These are phyloP conservation scores for Balaenoptera acutorostrata DNA, from an alignment of 2,113 vertebrate species.

Conservation along the genomic window DNA sequence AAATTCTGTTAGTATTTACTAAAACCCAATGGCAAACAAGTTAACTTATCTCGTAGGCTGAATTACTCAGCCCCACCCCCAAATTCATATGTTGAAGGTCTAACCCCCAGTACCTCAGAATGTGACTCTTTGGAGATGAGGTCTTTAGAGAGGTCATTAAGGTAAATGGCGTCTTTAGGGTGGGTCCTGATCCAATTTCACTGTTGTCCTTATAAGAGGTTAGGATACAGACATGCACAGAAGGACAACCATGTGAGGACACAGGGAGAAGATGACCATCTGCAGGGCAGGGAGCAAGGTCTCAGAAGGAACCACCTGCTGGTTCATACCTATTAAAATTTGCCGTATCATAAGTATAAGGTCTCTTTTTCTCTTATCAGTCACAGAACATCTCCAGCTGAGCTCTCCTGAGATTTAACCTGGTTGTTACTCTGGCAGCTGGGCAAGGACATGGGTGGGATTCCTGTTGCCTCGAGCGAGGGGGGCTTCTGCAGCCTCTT, in stretches of 20 bases:
- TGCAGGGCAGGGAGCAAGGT: too few species aligned
- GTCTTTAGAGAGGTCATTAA: neutral
- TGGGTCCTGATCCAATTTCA: too few species aligned
- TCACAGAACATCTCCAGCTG: neutral
- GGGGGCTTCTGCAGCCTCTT: neutral
- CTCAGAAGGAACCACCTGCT: neutral
- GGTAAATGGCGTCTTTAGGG: neutral
- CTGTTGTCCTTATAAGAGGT: neutral
- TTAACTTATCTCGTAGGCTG: neutral
- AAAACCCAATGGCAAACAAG: neutral
- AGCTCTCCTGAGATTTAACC: neutral
- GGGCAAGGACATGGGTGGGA: neutral
- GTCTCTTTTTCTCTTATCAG: neutral
- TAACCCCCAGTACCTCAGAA: neutral
- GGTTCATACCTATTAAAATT: too few species aligned
- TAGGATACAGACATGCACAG: neutral
- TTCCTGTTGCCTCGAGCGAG: neutral
- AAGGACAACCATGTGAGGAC: neutral
- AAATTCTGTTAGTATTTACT: neutral
- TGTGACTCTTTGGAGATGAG: neutral
- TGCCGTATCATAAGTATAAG: fast-evolving
- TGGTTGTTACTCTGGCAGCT: neutral
- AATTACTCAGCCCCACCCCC: too few species aligned
- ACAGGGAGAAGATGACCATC: neutral
- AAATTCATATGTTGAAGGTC: neutral